Conservation (phyloP, 2,888 invertebrate species). For the Carterocephalus palaemon region DNA sequence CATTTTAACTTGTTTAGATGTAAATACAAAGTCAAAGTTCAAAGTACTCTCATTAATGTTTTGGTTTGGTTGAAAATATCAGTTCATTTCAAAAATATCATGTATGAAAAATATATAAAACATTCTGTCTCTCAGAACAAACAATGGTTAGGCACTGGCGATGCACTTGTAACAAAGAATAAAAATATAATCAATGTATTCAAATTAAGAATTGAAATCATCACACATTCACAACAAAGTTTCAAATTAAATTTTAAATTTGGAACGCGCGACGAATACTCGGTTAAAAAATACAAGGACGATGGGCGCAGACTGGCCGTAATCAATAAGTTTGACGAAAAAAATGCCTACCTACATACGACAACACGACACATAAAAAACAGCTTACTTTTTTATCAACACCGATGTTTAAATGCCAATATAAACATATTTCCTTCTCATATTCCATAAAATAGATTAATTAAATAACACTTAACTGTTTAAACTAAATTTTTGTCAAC, state of each 20-base stretch:
- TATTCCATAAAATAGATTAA: slow-evolving; percentile 25
- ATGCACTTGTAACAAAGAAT: slow-evolving; percentile 29
- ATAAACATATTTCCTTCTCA: slow-evolving; percentile 24
- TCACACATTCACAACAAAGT: slow-evolving; percentile 2
- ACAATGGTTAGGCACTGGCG: too few relatives aligned
- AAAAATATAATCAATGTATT: not conserved
- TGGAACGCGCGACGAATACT: not conserved
- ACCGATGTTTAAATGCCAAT: slow-evolving; percentile 28
- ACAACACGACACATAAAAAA: slow-evolving; percentile 29
- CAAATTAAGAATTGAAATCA: not conserved
- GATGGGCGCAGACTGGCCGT: slow-evolving; percentile 15
- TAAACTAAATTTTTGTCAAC: slow-evolving; percentile 2
- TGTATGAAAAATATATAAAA: too few relatives aligned
- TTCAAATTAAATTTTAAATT: slow-evolving; percentile 9
- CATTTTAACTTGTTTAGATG: too few relatives aligned
- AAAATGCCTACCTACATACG: slow-evolving; percentile 17
- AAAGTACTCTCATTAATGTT: too few relatives aligned
- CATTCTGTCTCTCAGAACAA: too few relatives aligned
- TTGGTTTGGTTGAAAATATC: too few relatives aligned
- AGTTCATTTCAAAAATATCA: too few relatives aligned
- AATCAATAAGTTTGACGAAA: slow-evolving; percentile 25
- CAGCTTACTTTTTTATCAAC: slow-evolving; percentile 27
- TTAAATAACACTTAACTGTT: slow-evolving; percentile 23
- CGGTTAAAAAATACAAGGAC: slow-evolving; percentile 8
- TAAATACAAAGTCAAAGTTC: too few relatives aligned